Evolutionary conservation across 1,140 invertebrate genomes (phyloP), one percentile per base, ranked within the genome.

Genomic region (Heliothis subflexa): DNA sequence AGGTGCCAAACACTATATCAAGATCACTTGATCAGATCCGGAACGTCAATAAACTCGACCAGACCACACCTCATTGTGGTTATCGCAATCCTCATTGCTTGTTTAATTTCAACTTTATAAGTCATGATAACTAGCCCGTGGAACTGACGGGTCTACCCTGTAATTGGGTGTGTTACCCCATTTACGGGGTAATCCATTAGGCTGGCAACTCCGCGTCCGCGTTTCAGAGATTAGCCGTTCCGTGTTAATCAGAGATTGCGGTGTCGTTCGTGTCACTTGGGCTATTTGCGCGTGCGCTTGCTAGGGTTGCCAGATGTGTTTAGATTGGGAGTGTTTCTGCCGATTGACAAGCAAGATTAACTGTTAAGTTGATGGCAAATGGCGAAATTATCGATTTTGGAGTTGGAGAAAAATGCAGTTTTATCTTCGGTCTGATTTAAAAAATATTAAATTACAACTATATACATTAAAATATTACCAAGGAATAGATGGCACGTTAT

Each of bases 101-200:
- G 61, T 66, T 77, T 47, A 77, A 77, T 77, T 55, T 77, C 62
- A 77, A 54, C 14, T 66, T 66, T 61, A 62, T 78, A 79, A 79
- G 71, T 68, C 81, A 68, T 76, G 74, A 54, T 72, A 82, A 79
- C 80, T 50, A 78, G 81, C 76, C 73, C 66, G 78, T 78, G 62
- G 12, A 73, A 14, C 25, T 70, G 76, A 80, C 81, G 66, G 62
- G 57, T 33, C 12, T 18, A 78, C 79, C 75, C 76, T 81, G 77
- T 85, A 85, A 84, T 83, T 82, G 81, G 84, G 84, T 72, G 83
- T 74, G 72, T 83, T 82, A 81, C 79, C 81, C 82, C 82, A 83
- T 83, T 83, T 74, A 81, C 78, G 64, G 81, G 82, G 83, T 86
- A 81, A 88, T 88, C 83, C 85, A 86, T 86, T 85, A 85, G 79